These are phyloP conservation scores for Pterobdella sp. DNA, from an alignment of 2,888 invertebrate species.

Conservation along the genomic window DNA sequence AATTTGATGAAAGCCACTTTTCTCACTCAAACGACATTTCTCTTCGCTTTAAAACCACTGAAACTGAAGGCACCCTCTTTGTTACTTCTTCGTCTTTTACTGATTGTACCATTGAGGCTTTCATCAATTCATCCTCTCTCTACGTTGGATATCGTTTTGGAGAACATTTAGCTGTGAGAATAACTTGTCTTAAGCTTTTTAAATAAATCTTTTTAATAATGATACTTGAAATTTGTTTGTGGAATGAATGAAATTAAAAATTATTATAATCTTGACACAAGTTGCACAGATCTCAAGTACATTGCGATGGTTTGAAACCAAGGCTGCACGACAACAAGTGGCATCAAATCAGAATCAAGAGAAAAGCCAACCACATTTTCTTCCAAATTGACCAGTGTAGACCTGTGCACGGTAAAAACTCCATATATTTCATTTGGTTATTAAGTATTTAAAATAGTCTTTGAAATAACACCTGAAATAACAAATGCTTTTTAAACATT, in stretches of 20 bases:
- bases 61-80: conserved; percentile 45
- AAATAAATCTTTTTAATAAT: neutral
- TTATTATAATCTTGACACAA: neutral
- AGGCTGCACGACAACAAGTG: conserved; percentile 24
- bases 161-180: conserved; percentile 27
- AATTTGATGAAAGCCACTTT: conserved; percentile 35
- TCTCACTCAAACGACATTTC: conserved; percentile 48
- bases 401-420: conserved; percentile 8
- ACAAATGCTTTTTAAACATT: no score
- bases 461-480: no score
- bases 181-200: neutral
- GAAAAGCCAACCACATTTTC: conserved; percentile 14
- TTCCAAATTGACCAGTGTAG: conserved; percentile 15
- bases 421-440: no score
- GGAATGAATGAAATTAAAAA: neutral
- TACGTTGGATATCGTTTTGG: conserved; percentile 31
- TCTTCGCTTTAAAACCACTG: conserved; percentile 46
- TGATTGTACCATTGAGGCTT: conserved; percentile 42
- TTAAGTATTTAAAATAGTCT: no score
- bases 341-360: conserved; percentile 7
- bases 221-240: neutral
- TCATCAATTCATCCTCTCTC: conserved; percentile 42
- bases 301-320: conserved; percentile 13
- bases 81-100: conserved; percentile 39
- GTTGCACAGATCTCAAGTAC: neutral